Base-by-base conservation (phyloP, 2,797 vertebrate species). In the Siniperca obscura region DNA sequence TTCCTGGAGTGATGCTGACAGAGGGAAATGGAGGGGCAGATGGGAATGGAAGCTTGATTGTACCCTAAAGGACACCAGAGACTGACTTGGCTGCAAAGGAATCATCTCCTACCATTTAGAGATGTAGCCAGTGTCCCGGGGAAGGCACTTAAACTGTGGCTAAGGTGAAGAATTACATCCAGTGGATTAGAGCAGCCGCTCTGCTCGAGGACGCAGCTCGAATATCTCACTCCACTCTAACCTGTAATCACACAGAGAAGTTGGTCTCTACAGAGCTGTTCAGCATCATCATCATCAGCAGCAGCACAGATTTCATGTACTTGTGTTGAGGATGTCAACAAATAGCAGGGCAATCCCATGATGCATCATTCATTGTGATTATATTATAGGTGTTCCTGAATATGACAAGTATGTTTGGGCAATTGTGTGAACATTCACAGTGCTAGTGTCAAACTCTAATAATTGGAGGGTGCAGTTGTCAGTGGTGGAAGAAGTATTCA, bases 1-100 rank as follows among this genome's bases (percentile, higher is more conserved):
- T 72, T 89, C 72, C 82, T 83, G 73, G 34, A 86, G 83, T 70
- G 86, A 84, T 80, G 90, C 92, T 93, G 92, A 89, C 80, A 16
- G 74, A 73, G 73, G 76, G 75, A 86, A 87, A 83, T 57, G 52
- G 76, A 72, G 68, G 64, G 62, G 80, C 80, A 86, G 88, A 91
- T 72, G 76, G 67, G 83, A 80, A 78, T 52, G 65, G 74, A 73
- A 74, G 75, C 75, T 76, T 68, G 70, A 91, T 80, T 77, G 80
- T 71, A 59, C 69, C 74, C 74, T 74, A 14, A 90, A 90, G 83
- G 83, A 82, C 85, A 79, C 76, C 66, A 46, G 59, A 83, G 81
- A 75, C 38, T 4, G 75, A 80, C 62, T 79, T 77, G 80, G 76
- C 83, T 81, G 78, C 12, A 36, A 78, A 85, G 83, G 78, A 89